Evolutionary conservation across 2,113 vertebrate genomes (phyloP), one percentile per base, ranked within the genome.

Genomic region (Cariama cristata): DNA sequence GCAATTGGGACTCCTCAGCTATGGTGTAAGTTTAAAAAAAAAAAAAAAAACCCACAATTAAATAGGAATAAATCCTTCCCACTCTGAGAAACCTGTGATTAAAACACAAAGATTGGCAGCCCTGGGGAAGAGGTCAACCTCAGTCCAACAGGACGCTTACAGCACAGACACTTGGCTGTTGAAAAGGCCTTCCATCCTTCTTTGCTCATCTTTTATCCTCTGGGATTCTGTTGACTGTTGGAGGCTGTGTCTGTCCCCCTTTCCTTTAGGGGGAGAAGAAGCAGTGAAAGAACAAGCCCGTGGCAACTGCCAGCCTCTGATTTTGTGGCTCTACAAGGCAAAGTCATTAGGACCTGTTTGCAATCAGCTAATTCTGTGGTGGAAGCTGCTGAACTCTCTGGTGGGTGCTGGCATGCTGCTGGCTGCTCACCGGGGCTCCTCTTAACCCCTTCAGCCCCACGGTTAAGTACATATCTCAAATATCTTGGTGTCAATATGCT

Each of bases 71-170:
- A 86, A 88, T 75, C 27, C 27, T 73, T 83, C 32, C 16, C 5
- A 3, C 14, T 52, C 32, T 40, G 82, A 90, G 44, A 75, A 90
- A 60, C 22, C 23, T 66, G 44, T 71, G 58, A 64, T 67, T 45
- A 69, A 66, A 74, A n/a, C 24, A 47, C 20, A 53, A 44, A 17
- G 20, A 6, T 27, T 79, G 77, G 77, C 55, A 88, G 47, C 26
- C 35, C 77, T 82, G 52, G 73, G 17, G 79, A 38, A 32, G 42
- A 55, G 28, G 32, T 50, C 45, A 91, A 0, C 14, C 32, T 79
- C 2, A 0, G 22, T 91, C n/a, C 74, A 11, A 40, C 2, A 7
- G 64, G 42, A 62, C 0, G 0, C 63, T 84, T 55, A 15, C n/a
- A 79, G 47, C n/a, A 52, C 76, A 27, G 73, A n/a, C 45, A 81